Conservation (phyloP, 2,113 vertebrate species). For the Pseudopipra pipra region DNA sequence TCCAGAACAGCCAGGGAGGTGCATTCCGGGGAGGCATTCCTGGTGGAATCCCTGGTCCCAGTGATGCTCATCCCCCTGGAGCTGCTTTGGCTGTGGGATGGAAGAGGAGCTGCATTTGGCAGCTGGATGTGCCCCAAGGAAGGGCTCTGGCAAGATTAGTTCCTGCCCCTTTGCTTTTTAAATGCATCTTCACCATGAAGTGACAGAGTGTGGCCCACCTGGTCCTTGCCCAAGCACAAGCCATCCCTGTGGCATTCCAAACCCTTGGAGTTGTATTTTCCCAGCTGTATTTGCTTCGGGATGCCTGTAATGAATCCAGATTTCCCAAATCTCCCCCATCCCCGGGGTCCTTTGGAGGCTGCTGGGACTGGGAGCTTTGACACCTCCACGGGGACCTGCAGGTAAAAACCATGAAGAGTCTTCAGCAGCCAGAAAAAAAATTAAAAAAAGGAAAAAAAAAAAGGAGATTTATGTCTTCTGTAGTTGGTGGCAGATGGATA, state of each 20-base stretch:
- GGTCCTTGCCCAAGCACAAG: neutral
- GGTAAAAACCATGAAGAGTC: neutral
- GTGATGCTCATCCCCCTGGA: neutral
- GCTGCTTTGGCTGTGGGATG: neutral
- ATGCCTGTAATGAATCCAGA: neutral
- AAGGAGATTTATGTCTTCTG: neutral
- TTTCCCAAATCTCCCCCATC: neutral
- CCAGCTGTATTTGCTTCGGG: neutral
- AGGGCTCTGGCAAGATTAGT: neutral
- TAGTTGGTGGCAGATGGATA: neutral
- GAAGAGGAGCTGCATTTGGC: neutral
- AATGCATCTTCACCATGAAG: neutral
- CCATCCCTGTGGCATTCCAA: neutral
- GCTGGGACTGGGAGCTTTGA: neutral
- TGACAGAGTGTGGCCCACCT: rapidly evolving
- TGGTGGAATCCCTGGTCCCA: rapidly evolving
- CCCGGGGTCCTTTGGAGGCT: rapidly evolving
- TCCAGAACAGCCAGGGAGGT: neutral
- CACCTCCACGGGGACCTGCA: neutral
- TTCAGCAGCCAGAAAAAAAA: neutral
- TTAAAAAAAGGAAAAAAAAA: neutral
- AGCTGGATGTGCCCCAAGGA: neutral
- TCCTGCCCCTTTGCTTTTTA: neutral
- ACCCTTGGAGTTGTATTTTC: neutral
- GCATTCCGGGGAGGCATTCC: neutral